These are phyloP conservation scores for Tachina grossa DNA, from an alignment of 2,888 invertebrate genomes.

Conservation along the genomic window DNA sequence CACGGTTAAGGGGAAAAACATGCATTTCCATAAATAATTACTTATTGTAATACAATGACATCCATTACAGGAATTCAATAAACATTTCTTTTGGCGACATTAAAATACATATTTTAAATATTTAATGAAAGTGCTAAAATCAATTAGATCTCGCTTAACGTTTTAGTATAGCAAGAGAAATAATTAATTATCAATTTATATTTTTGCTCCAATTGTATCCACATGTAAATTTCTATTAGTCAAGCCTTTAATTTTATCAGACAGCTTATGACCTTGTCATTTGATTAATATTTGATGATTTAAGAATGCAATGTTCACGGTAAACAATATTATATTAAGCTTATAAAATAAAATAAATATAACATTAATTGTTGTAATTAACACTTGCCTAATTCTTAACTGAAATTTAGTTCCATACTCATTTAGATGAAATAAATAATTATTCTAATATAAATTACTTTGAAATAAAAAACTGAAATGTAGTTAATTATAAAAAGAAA, in stretches of 20 bases:
- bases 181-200: not conserved
- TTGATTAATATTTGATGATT: slow-evolving; percentile 60
- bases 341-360: not conserved
- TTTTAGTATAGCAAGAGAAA: not conserved
- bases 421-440: slow-evolving; percentile 1
- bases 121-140: slow-evolving; percentile 33
- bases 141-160: slow-evolving; percentile 32
- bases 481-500: not conserved
- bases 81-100: slow-evolving; percentile 63
- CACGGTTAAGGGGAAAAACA: too few species aligned
- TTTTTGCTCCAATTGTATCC: slow-evolving; percentile 7
- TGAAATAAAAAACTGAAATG: not conserved
- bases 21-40: too few species aligned
- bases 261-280: slow-evolving; percentile 32
- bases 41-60: not conserved
- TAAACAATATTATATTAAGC: slow-evolving; percentile 10
- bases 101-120: slow-evolving; percentile 19
- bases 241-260: slow-evolving; percentile 12
- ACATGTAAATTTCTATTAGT: slow-evolving; percentile 23
- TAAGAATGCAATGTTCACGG: slow-evolving; percentile 15
- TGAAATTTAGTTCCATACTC: slow-evolving; percentile 13
- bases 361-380: slow-evolving; percentile 46
- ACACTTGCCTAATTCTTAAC: slow-evolving; percentile 42
- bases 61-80: slow-evolving; percentile 3
- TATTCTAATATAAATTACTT: slow-evolving; percentile 7